These are phyloP conservation scores for Chionoecetes opilio DNA, from an alignment of 1,140 invertebrate species.

Conservation along the genomic window DNA sequence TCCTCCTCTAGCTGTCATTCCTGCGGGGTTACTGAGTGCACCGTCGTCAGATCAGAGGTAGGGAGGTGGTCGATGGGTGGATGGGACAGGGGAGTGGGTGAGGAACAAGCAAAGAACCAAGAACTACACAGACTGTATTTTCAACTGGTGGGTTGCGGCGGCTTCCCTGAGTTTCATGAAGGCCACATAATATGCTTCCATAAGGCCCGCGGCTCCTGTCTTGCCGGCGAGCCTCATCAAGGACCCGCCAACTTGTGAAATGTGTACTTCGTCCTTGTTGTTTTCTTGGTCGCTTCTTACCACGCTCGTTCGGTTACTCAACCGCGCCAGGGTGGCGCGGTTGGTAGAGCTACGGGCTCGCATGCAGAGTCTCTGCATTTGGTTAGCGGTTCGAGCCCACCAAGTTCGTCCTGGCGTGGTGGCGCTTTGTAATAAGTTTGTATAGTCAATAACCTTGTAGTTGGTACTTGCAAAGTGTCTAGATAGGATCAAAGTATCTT, in stretches of 20 bases:
- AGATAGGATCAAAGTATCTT: no score
- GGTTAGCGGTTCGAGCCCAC: no score
- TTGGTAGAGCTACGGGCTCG: no score
- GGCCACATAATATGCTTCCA: background rate
- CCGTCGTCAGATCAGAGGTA: no score
- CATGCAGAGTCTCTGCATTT: no score
- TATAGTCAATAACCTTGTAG: no score
- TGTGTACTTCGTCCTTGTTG: constrained; percentile 3
- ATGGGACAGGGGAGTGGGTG: background rate
- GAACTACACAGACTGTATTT: constrained; percentile 1
- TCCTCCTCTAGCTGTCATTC: background rate
- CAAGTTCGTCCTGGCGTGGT: no score
- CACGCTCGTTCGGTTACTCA: background rate
- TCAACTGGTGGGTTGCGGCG: background rate
- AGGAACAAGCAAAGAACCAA: background rate
- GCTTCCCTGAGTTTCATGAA: background rate
- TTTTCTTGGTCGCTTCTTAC: background rate
- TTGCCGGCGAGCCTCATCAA: background rate
- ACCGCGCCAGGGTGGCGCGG: no score
- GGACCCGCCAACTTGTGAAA: background rate
- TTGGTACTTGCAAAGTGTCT: no score
- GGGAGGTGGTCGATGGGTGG: background rate
- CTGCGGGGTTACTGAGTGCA: background rate
- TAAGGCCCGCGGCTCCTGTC: constrained; percentile 6
- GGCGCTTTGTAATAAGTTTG: no score